Percentiles rank a stretch among this genome's conserved stretches.
phyloP scores from a whole-genome alignment of 2,888 invertebrate species.

The Leucophenga maculata region DNA sequence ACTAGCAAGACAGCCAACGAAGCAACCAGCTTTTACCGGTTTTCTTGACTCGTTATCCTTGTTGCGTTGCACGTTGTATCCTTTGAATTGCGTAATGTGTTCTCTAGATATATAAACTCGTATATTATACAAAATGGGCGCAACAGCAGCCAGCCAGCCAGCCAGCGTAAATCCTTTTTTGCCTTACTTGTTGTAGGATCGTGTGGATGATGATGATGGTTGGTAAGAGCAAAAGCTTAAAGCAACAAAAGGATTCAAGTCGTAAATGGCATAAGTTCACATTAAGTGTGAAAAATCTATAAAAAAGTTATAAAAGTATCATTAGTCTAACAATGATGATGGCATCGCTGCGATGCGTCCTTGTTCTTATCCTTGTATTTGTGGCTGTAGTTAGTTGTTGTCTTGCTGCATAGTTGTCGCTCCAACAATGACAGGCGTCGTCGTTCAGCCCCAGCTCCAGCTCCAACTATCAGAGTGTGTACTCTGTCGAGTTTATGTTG shows the following conservation, averaged over 20 bases:
- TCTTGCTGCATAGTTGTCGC: constrained; percentile 12
- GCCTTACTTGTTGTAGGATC: neutral
- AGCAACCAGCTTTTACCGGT: neutral
- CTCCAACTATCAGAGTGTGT: neutral
- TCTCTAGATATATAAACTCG: neutral
- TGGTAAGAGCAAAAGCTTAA: neutral
- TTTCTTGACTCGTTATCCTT: neutral
- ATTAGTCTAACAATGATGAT: constrained; percentile 53
- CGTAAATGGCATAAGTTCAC: constrained; percentile 60
- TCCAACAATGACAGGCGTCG: neutral
- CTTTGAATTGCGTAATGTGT: neutral
- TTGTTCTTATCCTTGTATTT: neutral
- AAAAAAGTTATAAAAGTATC: constrained; percentile 66
- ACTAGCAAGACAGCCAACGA: no score
- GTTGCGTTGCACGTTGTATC: neutral
- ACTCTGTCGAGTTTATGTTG: constrained; percentile 35
- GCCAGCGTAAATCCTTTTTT: constrained; percentile 23
- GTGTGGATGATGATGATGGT: neutral
- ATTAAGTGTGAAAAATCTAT: constrained; percentile 64
- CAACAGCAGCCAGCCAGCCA: no score
- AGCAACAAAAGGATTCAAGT: constrained; percentile 21
- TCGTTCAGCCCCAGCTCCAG: no score
- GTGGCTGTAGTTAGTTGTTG: constrained; percentile 10
- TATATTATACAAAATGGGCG: constrained; percentile 8
- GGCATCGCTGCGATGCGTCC: constrained; percentile 9